Evolutionary conservation across 2,888 invertebrate genomes (phyloP), one percentile per base, ranked within the genome.

Genomic region (Bombylius major): DNA sequence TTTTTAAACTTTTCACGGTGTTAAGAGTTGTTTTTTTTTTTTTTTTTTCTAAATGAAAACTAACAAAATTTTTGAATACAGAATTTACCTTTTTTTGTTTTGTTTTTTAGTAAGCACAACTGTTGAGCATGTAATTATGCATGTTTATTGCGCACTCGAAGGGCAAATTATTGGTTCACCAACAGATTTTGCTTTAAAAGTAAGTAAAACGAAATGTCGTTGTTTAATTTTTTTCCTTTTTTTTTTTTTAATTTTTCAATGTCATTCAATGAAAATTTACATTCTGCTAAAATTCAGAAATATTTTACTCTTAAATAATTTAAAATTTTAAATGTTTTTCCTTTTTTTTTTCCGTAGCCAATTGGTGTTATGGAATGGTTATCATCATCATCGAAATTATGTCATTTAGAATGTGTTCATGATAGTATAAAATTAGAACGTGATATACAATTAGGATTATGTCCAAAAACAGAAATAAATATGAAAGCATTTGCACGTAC

Each of bases 381-480:
- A 44, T 84, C 87, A 0, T 84, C 89, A 13, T 87, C 89, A 54
- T 89, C 90, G 44, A 81, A 82, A 12, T 79, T 97, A 42, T 86
- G 87, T 59, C 92, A 94, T 70, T 90, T 95, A 71, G 92, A 93
- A 70, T 95, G 95, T 70, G 87, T 96, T 55, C 92, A 96, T 66
- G 86, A 87, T 65, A 95, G 96, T 70, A 86, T 95, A 57, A 94
- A 96, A 67, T 75, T 95, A 66, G 95, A 96, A 70, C 84, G 87
- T 68, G 95, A 95, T 72, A 88, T 94, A 4, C 77, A 81, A 45
- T 70, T 89, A 59, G 83, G 80, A 53, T 70, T 86, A 3, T 80
- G 82, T 59, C 79, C 82, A 47, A 86, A 87, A 63, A 77, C 78
- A 42, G 80, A 83, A 61, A 80, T 82, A 55, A 82, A 86, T 60